A percentile compares a stretch with the other conserved stretches of the same genome.
These are phyloP conservation scores for Eulemur mongoz DNA, from an alignment of 2,797 vertebrate species.

Conservation along the genomic window DNA sequence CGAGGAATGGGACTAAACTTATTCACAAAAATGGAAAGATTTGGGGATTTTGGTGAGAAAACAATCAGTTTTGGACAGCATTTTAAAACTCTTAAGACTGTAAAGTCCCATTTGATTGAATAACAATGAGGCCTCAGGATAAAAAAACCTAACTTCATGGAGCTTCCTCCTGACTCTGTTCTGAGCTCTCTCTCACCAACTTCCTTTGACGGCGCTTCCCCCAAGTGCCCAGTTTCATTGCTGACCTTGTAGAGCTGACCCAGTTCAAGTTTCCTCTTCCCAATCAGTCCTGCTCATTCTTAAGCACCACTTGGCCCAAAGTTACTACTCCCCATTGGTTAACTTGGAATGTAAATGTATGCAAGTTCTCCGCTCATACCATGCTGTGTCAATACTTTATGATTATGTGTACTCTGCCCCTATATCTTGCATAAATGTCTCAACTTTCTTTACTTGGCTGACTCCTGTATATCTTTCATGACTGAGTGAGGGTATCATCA, in stretches of 20 bases:
- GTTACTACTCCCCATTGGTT: not conserved
- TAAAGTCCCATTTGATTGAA: not conserved
- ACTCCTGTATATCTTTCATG: not conserved
- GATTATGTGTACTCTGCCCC: not conserved
- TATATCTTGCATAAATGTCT: not conserved
- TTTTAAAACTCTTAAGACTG: not conserved
- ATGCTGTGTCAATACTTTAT: not conserved
- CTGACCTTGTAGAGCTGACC: not conserved
- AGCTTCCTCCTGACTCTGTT: not conserved
- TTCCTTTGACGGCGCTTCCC: not conserved
- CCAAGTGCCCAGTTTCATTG: not conserved
- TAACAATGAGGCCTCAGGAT: not conserved
- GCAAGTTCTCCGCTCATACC: not conserved
- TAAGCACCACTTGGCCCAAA: not conserved
- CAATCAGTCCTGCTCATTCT: not conserved
- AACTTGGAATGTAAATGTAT: not conserved
- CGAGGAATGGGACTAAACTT: not conserved
- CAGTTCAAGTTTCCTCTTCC: not conserved
- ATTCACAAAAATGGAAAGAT: not conserved
- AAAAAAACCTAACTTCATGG: not conserved
- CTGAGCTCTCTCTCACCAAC: not conserved
- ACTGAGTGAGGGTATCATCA: not conserved
- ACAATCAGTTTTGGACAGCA: not conserved
- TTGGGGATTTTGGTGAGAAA: not conserved
- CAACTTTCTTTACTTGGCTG: not conserved